A percentile compares a stretch with the other conserved stretches of the same genome.
Conservation (phyloP, 2,888 invertebrate species). For the Brachylomia viminalis region DNA sequence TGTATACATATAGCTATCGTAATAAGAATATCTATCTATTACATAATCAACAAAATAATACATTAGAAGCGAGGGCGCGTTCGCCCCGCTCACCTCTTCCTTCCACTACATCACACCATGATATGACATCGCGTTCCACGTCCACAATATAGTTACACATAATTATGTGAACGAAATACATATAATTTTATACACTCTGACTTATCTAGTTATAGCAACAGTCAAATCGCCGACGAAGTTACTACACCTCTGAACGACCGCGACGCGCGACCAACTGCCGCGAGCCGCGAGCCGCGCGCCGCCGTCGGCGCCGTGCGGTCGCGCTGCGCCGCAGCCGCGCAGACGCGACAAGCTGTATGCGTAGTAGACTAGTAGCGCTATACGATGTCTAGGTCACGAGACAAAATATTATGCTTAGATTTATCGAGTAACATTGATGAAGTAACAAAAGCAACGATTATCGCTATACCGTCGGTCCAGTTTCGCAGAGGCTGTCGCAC, state of each 20-base stretch:
- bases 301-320: not conserved
- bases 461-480: conserved; percentile 11
- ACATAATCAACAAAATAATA: conserved; percentile 79
- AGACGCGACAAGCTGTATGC: not conserved
- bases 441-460: conserved; percentile 56
- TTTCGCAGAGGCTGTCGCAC: conserved; percentile 15
- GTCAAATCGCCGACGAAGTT: conserved; percentile 28
- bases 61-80: conserved; percentile 45
- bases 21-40: conserved; percentile 76
- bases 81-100: conserved; percentile 38
- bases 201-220: conserved; percentile 56
- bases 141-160: conserved; percentile 52
- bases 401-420: conserved; percentile 25
- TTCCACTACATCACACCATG: conserved; percentile 83
- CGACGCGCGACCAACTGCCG: not conserved
- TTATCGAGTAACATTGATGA: conserved; percentile 30
- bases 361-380: not conserved
- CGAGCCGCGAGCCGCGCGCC: conserved; percentile 12
- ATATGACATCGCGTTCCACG: conserved; percentile 83
- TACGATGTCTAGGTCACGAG: conserved; percentile 3
- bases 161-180: conserved; percentile 52
- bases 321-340: too few species aligned
- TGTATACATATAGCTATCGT: conserved; percentile 79
- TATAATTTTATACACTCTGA: conserved; percentile 57
- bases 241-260: conserved; percentile 2